Conservation (phyloP, 2,113 vertebrate genomes). For the Cyanoderma ruficeps region DNA sequence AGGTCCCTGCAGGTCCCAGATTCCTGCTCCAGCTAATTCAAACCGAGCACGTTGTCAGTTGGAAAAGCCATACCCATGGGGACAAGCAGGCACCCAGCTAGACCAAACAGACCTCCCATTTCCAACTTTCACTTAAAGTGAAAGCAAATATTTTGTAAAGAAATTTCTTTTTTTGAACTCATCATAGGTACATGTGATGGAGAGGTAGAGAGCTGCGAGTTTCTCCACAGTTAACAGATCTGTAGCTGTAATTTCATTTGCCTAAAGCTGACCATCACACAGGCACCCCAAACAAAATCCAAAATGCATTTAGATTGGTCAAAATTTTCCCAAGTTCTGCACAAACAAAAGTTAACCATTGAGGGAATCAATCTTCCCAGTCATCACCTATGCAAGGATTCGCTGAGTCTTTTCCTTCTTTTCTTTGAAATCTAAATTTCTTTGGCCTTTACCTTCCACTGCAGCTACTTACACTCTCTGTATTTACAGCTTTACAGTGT, state of each 20-base stretch:
- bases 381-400: background rate
- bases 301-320: background rate
- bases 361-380: background rate
- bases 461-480: background rate
- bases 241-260: background rate
- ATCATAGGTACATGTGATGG: rapidly evolving
- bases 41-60: rapidly evolving
- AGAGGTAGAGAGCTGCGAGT: background rate
- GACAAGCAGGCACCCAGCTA: background rate
- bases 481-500: background rate
- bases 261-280: background rate
- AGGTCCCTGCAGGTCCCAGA: background rate
- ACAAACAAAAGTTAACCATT: background rate
- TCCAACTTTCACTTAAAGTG: background rate
- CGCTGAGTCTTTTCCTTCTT: background rate
- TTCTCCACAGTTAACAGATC: background rate
- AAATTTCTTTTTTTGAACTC: background rate
- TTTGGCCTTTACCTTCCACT: background rate
- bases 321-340: background rate
- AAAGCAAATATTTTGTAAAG: background rate
- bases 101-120: background rate
- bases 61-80: background rate
- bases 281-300: background rate
- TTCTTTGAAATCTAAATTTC: background rate
- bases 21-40: background rate